Evolutionary conservation across 2,797 vertebrate genomes (phyloP), one percentile per base, ranked within the genome.

Genomic region (Paguma larvata): DNA sequence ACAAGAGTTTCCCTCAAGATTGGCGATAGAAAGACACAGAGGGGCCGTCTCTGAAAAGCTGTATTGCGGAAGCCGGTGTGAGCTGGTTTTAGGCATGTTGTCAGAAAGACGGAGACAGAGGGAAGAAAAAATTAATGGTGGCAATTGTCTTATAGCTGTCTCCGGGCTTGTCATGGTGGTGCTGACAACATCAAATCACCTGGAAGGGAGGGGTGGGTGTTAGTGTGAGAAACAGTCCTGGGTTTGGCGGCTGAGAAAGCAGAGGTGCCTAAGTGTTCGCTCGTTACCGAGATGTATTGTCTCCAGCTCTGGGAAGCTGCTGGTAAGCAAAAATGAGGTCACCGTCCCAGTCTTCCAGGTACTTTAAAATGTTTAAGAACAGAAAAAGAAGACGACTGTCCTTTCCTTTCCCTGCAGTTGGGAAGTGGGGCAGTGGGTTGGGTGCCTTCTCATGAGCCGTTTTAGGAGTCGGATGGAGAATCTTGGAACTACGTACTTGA

Each of bases 111-210:
- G 73, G 97, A 97, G 96, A 96, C 88, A 92, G 98, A 98, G 97
- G 80, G 44, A 15, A 63, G 46, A 16, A 95, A 59, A 98, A 98
- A 98, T 97, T 98, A 98, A 98, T 96, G 92, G 98, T 97, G 86
- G 98, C 98, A 95, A 95, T 98, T 98, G 98, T 98, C 98, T 98
- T 72, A 0, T 84, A 0, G 87, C 98, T 94, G 98, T 98, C 98
- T 98, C 98, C 62, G 75, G 98, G 95, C 98, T 97, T 98, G 98
- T 98, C 98, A 97, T 5, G 59, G 98, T 91, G 98, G 95, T 84
- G 97, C 97, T 98, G 98, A 98, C 98, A 98, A 98, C 97, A 98
- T 98, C 98, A 97, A 98, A 98, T 97, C 93, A 97, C 98, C 94
- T 90, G 97, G 91, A 86, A 98, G 98, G 95, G 97, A 97, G 92